Conservation (phyloP, 2,888 invertebrate genomes). For the Megaustenia siamemsis region DNA sequence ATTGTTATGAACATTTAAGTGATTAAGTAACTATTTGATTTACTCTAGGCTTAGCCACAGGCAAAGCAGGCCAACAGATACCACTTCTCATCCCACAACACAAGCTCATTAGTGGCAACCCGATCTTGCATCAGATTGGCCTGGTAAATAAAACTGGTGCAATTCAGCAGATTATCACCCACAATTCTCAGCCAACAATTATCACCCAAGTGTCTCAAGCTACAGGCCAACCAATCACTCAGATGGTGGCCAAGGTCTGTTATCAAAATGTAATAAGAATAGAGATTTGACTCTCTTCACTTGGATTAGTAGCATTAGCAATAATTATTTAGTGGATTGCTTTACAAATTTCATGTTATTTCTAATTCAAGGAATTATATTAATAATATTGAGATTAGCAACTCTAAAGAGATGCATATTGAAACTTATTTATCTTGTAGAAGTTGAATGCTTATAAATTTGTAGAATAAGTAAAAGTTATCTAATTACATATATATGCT, state of each 20-base stretch:
- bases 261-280: background rate
- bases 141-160: slow-evolving; percentile 82
- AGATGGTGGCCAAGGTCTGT: slow-evolving; percentile 67
- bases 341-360: too few relatives aligned
- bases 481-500: too few relatives aligned
- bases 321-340: too few relatives aligned
- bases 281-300: background rate
- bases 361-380: too few relatives aligned
- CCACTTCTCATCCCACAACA: slow-evolving; percentile 84
- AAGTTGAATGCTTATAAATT: too few relatives aligned
- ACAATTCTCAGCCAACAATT: slow-evolving; percentile 66
- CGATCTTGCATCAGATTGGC: slow-evolving; percentile 65
- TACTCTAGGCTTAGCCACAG: slow-evolving; percentile 61
- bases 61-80: slow-evolving; percentile 64
- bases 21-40: too few relatives aligned
- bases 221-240: slow-evolving; percentile 67
- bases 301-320: background rate
- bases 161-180: slow-evolving; percentile 70
- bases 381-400: too few relatives aligned
- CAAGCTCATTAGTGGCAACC: slow-evolving; percentile 69
- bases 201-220: slow-evolving; percentile 74
- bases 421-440: too few relatives aligned
- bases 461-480: too few relatives aligned
- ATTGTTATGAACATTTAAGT: too few relatives aligned
- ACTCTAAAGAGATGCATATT: too few relatives aligned